These are phyloP conservation scores for Lithobius niger DNA, from an alignment of 1,140 invertebrate species.

Conservation along the genomic window DNA sequence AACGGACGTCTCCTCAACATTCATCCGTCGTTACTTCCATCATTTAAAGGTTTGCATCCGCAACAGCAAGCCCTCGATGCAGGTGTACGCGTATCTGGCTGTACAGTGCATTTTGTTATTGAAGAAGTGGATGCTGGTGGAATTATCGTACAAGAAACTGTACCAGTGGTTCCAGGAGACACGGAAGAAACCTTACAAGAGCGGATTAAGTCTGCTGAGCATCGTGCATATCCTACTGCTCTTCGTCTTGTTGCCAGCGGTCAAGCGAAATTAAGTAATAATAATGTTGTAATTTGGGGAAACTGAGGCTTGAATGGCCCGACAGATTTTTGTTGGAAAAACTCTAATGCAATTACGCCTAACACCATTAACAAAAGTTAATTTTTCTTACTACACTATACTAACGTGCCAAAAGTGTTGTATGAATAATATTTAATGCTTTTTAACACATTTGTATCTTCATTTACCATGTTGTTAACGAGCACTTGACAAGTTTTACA, in stretches of 20 bases:
- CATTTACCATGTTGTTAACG: too few relatives aligned
- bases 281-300: too few relatives aligned
- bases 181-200: conserved; percentile 58
- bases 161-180: conserved; percentile 60
- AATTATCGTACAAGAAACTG: conserved; percentile 73
- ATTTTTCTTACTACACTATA: too few relatives aligned
- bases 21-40: conserved; percentile 84
- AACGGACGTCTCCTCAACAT: conserved; percentile 80
- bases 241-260: conserved; percentile 60
- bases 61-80: conserved; percentile 69
- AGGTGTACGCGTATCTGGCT: conserved; percentile 71
- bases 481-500: too few relatives aligned
- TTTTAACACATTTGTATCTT: too few relatives aligned
- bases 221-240: conserved; percentile 70
- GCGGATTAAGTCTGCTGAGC: conserved; percentile 70
- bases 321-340: too few relatives aligned
- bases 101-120: conserved; percentile 92
- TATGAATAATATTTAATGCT: too few relatives aligned
- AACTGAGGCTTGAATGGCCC: too few relatives aligned
- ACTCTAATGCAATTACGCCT: too few relatives aligned
- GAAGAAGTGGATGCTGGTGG: conserved; percentile 86
- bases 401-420: too few relatives aligned
- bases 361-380: too few relatives aligned
- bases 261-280: conserved; percentile 33
- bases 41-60: conserved; percentile 84